These are phyloP conservation scores for Peromyscus californicus DNA, from an alignment of 2,113 vertebrate genomes.

Conservation along the genomic window DNA sequence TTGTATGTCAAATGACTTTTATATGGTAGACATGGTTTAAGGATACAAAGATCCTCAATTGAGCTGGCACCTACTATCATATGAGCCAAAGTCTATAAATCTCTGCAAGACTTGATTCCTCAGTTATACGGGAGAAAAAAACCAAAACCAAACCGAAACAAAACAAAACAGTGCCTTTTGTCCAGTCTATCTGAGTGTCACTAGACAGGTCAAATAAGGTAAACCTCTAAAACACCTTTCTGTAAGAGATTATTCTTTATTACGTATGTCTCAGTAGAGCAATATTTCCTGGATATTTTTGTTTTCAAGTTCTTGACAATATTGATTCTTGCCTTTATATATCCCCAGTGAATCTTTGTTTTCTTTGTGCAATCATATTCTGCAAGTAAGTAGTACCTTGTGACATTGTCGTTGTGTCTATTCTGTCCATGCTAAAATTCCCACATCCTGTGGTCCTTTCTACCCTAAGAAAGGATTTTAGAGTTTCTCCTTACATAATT, in stretches of 20 bases:
- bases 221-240: slow-evolving; percentile 49
- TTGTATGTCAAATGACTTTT: background rate
- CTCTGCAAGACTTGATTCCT: background rate
- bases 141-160: background rate
- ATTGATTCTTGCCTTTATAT: slow-evolving; percentile 49
- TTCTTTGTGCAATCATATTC: slow-evolving; percentile 45
- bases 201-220: background rate
- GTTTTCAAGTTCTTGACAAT: slow-evolving; percentile 50
- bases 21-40: slow-evolving; percentile 30
- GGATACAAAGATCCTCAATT: background rate
- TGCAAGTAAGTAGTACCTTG: slow-evolving; percentile 20
- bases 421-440: background rate
- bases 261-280: slow-evolving; percentile 20
- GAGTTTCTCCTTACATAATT: background rate
- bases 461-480: background rate
- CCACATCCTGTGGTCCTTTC: background rate
- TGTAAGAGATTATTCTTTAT: slow-evolving; percentile 16
- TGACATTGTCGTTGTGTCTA: background rate
- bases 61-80: background rate
- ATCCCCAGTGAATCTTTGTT: slow-evolving; percentile 49
- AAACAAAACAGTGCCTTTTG: background rate
- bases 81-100: background rate
- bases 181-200: background rate
- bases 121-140: background rate
- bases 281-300: slow-evolving; percentile 10